Evolutionary conservation across 2,113 vertebrate species (phyloP).

Genomic region (Nothoprocta perdicaria): DNA sequence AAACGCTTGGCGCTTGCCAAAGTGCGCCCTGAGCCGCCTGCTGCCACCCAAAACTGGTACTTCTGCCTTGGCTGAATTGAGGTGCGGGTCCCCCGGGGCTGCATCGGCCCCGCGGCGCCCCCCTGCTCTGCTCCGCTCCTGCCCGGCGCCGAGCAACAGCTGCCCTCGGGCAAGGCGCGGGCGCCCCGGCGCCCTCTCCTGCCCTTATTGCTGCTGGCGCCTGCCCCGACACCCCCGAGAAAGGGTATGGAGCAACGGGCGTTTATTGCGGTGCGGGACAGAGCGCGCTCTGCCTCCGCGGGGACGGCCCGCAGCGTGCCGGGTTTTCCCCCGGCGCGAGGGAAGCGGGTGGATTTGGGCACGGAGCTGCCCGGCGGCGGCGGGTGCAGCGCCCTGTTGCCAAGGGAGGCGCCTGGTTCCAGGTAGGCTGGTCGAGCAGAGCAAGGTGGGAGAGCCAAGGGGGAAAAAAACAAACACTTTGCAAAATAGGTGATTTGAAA

Average conservation of each 20-base stretch:
- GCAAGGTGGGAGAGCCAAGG: not conserved
- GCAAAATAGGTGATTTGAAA: not conserved
- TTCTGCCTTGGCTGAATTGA: slow-evolving; percentile 79
- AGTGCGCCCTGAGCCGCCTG: not conserved
- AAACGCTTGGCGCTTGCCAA: not conserved
- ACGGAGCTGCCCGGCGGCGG: not conserved
- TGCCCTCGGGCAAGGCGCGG: not conserved
- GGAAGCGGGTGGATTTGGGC: not conserved
- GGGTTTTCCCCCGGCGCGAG: not conserved
- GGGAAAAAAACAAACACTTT: not conserved
- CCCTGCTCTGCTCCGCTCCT: not conserved
- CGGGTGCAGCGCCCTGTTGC: not conserved
- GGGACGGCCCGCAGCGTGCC: not conserved
- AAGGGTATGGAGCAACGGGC: not conserved
- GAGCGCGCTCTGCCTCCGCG: not conserved
- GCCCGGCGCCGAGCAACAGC: not conserved
- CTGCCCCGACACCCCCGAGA: not conserved
- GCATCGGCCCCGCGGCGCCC: not conserved
- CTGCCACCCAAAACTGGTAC: slow-evolving; percentile 60
- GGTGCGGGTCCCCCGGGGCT: too few relatives aligned
- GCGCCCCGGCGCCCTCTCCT: not conserved
- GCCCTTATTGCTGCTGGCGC: not conserved
- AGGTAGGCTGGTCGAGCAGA: not conserved
- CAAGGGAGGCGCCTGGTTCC: not conserved
- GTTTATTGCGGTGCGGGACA: not conserved